Percentiles rank a stretch among this genome's conserved stretches.
Evolutionary conservation across 2,888 invertebrate species (phyloP).

Genomic region (Lasioglossum lativentre): DNA sequence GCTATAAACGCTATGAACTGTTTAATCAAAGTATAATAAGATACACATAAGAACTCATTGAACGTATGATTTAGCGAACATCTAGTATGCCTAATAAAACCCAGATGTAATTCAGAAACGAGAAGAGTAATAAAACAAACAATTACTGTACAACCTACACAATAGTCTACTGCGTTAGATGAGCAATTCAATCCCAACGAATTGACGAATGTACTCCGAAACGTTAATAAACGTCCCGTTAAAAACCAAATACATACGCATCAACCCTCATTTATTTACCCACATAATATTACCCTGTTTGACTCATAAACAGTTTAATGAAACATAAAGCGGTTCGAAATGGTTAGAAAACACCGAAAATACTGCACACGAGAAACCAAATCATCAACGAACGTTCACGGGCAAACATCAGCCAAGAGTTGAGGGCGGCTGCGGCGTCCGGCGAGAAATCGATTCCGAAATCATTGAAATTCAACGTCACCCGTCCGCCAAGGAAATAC

Average conservation of each 20-base stretch:
- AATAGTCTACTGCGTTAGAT: background rate
- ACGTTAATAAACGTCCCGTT: background rate
- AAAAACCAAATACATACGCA: background rate
- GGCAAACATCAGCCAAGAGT: background rate
- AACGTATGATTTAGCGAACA: background rate
- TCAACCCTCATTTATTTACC: background rate
- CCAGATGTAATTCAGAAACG: background rate
- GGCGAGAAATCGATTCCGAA: conserved; percentile 23
- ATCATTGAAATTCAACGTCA: conserved; percentile 39
- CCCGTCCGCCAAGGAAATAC: conserved; percentile 41
- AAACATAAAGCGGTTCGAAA: background rate
- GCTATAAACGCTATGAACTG: background rate
- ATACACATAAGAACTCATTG: background rate
- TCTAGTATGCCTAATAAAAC: background rate
- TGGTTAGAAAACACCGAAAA: background rate
- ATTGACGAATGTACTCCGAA: background rate
- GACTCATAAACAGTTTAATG: background rate
- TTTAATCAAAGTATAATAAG: background rate
- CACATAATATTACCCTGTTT: background rate
- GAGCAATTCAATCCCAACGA: background rate
- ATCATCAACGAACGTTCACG: background rate
- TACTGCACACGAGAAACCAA: background rate
- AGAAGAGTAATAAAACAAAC: background rate
- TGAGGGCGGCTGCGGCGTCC: background rate
- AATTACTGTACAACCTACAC: background rate